phyloP scores from a whole-genome alignment of 2,888 invertebrate species.

The Rhodophaea formosa region DNA sequence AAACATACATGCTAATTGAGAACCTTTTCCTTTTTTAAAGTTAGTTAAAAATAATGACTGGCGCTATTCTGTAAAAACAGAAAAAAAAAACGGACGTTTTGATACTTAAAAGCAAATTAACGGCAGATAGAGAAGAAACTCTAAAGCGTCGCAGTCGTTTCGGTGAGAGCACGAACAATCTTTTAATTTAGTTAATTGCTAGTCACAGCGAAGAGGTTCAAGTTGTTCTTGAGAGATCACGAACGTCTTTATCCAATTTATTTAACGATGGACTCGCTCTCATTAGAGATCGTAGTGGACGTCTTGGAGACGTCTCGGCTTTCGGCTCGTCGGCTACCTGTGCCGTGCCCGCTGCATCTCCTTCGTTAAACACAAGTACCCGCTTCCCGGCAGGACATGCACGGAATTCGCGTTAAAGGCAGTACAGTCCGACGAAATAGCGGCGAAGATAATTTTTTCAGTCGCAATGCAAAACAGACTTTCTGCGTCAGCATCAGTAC shows the following conservation, averaged over 20 bases:
- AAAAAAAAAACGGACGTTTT: constrained; percentile 30
- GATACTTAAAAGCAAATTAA: constrained; percentile 49
- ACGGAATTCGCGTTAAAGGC: constrained; percentile 31
- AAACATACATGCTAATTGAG: too few species aligned
- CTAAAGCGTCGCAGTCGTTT: constrained; percentile 58
- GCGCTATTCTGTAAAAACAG: constrained; percentile 27
- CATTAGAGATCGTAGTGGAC: constrained; percentile 74
- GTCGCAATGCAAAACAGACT: too few species aligned
- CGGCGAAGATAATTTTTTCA: too few species aligned
- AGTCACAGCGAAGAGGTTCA: constrained; percentile 75
- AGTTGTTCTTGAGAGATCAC: constrained; percentile 79
- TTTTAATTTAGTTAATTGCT: constrained; percentile 81
- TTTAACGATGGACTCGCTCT: constrained; percentile 77
- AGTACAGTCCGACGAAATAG: too few species aligned
- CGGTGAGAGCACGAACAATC: constrained; percentile 73
- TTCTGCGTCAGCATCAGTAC: too few species aligned
- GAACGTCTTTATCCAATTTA: constrained; percentile 81
- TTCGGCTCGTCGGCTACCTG: constrained; percentile 53
- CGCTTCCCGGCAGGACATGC: constrained; percentile 33
- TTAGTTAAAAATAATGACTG: constrained; percentile 35
- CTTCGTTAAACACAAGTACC: constrained; percentile 50
- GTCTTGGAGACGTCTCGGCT: constrained; percentile 27
- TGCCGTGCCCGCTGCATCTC: constrained; percentile 40
- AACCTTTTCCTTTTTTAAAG: too few species aligned
- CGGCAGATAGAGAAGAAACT: constrained; percentile 48